phyloP scores from a whole-genome alignment of 2,797 vertebrate species.

The Cirrhinus molitorella region DNA sequence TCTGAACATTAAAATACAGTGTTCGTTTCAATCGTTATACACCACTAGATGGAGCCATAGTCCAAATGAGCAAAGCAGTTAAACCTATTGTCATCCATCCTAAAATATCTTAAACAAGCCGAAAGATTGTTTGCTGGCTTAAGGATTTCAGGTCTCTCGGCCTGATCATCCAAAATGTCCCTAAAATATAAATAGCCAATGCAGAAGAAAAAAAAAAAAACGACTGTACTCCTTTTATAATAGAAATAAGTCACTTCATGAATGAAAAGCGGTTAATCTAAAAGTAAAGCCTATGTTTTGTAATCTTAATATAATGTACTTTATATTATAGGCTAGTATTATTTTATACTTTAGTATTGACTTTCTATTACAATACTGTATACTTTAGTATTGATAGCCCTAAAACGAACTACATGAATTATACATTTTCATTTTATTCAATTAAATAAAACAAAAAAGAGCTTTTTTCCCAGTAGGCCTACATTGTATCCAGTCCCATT shows the following conservation, averaged over 20 bases:
- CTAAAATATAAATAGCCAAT: not conserved
- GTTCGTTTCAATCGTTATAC: not conserved
- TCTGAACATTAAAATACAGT: not conserved
- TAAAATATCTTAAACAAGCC: not conserved
- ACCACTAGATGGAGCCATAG: constrained; percentile 9
- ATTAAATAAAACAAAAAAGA: no score
- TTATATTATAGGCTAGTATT: no score
- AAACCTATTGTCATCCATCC: not conserved
- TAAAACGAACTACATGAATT: not conserved
- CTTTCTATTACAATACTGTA: not conserved
- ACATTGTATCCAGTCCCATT: not conserved
- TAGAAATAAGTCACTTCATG: not conserved
- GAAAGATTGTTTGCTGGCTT: not conserved
- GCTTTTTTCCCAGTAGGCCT: not conserved
- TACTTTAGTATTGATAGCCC: not conserved
- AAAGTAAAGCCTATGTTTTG: not conserved
- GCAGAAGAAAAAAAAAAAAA: not conserved
- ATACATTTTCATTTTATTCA: not conserved
- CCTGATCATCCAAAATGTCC: no score
- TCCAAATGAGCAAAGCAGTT: not conserved
- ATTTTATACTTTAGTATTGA: not conserved
- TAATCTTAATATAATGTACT: not conserved
- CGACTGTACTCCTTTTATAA: not conserved
- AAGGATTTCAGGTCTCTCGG: not conserved
- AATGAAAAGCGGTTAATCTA: not conserved